phyloP scores from a whole-genome alignment of 1,140 invertebrate genomes.

The Platyscapa corneri region DNA sequence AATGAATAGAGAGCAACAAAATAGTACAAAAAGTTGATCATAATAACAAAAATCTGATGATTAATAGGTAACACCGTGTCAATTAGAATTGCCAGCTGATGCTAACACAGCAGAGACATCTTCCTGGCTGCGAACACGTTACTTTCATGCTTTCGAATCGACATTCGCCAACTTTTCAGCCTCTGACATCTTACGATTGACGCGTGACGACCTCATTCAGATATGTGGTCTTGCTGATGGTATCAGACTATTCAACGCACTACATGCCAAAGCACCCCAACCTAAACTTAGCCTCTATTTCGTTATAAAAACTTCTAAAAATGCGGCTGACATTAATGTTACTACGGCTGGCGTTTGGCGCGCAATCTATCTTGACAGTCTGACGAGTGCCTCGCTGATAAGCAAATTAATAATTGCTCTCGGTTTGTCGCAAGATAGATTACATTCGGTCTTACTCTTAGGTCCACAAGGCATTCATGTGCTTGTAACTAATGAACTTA shows the following conservation, averaged over 20 bases:
- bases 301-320: conserved; percentile 74
- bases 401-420: conserved; percentile 80
- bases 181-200: conserved; percentile 88
- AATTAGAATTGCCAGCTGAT: conserved; percentile 71
- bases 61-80: not conserved
- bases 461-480: conserved; percentile 85
- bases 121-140: conserved; percentile 86
- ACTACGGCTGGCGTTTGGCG: conserved; percentile 77
- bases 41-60: too few relatives aligned
- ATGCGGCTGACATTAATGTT: not conserved
- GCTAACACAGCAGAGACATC: conserved; percentile 82
- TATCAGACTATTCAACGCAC: conserved; percentile 91
- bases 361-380: conserved; percentile 84
- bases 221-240: conserved; percentile 94
- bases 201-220: conserved; percentile 92
- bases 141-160: conserved; percentile 83
- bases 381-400: conserved; percentile 80
- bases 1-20: too few relatives aligned
- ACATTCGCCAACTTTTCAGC: conserved; percentile 91
- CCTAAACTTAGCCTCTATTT: conserved; percentile 88
- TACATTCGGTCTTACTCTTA: conserved; percentile 81
- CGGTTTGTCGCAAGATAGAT: conserved; percentile 76
- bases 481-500: conserved; percentile 83
- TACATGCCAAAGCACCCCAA: conserved; percentile 85
- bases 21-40: too few relatives aligned